Evolutionary conservation across 2,113 vertebrate species (phyloP).

Genomic region (Antechinus flavipes): DNA sequence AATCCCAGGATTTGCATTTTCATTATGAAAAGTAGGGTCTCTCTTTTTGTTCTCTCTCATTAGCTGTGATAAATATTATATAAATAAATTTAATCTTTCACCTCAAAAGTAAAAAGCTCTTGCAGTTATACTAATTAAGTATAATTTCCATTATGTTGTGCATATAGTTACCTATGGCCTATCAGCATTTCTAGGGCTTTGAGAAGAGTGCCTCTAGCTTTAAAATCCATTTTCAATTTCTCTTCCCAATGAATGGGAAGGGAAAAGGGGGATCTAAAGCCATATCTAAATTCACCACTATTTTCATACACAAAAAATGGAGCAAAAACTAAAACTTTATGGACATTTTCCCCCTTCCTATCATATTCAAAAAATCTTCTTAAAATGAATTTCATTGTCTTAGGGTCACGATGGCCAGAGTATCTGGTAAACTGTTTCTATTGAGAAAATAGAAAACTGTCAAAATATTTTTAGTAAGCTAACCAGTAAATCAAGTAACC

Average conservation of each 20-base stretch:
- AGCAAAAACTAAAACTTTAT: not conserved
- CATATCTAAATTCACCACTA: constrained; percentile 27
- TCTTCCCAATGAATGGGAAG: not conserved
- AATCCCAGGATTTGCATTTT: constrained; percentile 64
- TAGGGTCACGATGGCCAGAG: not conserved
- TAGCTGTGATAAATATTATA: constrained; percentile 55
- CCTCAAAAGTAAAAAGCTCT: constrained; percentile 37
- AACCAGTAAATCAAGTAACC: constrained; percentile 36
- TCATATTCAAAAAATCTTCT: not conserved
- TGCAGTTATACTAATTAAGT: constrained; percentile 55
- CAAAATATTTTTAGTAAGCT: constrained; percentile 28
- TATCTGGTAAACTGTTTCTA: not conserved
- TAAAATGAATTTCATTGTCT: not conserved
- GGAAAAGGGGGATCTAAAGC: not conserved
- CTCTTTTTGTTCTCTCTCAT: constrained; percentile 45
- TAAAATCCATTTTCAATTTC: constrained; percentile 34
- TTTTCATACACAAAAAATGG: not conserved
- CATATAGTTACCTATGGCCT: not conserved
- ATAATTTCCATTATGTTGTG: constrained; percentile 34
- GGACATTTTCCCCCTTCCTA: constrained; percentile 10
- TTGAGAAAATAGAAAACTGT: constrained; percentile 1
- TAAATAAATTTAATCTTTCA: constrained; percentile 47
- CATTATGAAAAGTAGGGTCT: constrained; percentile 31
- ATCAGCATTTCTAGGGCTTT: constrained; percentile 21
- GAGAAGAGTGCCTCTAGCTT: constrained; percentile 35